Evolutionary conservation across 2,113 vertebrate genomes (phyloP), one percentile per base, ranked within the genome.

Genomic region (Acrocephalus kingi): DNA sequence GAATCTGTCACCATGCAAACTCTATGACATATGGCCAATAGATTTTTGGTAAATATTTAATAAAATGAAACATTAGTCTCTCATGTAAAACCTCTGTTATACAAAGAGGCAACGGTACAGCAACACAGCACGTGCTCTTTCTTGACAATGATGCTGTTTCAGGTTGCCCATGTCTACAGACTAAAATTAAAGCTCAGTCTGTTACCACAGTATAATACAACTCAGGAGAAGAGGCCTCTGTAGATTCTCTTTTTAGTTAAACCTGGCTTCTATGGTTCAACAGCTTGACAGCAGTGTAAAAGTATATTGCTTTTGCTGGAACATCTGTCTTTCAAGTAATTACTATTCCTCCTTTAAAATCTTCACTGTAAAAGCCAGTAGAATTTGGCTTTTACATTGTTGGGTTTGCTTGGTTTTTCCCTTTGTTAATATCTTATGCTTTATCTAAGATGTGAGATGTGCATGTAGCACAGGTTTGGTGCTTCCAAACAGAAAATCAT

Each of bases 1-100:
- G 56, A 96, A 91, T 93, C 98, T 98, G 97, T 98, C 98, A 98
- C 94, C 94, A 93, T 80, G 93, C 96, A 97, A 87, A 91, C 95
- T 92, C 97, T 94, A 39, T 89, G 95, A 98, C 98, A 98, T 98
- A 98, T 97, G 98, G 98, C 96, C 90, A 97, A 93, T 98, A 97
- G 98, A 94, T 97, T 98, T 97, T 89, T 96, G 93, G 97, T 99
- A 98, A 99, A 99, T 99, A 98, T 98, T 99, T 99, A 97, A 99
- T 98, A 87, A 93, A 94, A 90, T 96, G 98, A 98, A 99, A 99
- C 97, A 52, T 88, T 97, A 98, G 95, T 96, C 94, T 91, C 84
- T 90, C 89, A 83, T 43, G 85, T 90, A 97, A 95, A 97, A 89
- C 95, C 33, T 67, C 97, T 98, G 77, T 86, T 55, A 61, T 97